Percentiles rank a stretch among this genome's conserved stretches.
Conservation (phyloP, 2,888 invertebrate species). For the Drosophila cognata region DNA sequence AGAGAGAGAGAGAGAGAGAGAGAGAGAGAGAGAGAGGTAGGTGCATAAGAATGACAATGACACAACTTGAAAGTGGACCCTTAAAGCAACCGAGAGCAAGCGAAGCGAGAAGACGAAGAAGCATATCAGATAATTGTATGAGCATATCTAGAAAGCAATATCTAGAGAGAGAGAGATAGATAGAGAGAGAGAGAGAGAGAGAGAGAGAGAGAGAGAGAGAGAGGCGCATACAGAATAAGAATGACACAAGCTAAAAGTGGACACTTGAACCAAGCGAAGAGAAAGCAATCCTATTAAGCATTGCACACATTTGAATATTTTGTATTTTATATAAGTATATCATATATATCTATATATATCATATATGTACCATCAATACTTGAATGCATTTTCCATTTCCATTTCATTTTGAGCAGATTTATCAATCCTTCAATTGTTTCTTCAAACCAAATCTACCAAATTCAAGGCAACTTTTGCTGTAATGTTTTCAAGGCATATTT, state of each 20-base stretch:
- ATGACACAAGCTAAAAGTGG: not conserved
- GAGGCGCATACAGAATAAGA: not conserved
- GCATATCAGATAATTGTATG: not conserved
- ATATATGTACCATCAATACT: not conserved
- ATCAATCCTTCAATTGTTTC: not conserved
- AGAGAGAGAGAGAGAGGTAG: not conserved
- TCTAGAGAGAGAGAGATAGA: not conserved
- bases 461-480: not conserved
- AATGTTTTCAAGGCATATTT: not conserved
- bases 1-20: not conserved
- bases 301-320: not conserved
- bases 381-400: not conserved
- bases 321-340: not conserved
- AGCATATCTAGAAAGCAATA: not conserved
- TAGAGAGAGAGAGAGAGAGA: not conserved
- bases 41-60: slow-evolving; percentile 6
- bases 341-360: too few species aligned
- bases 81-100: not conserved
- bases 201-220: not conserved
- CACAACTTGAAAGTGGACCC: slow-evolving; percentile 7
- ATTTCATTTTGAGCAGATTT: not conserved
- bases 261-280: not conserved
- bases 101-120: not conserved
- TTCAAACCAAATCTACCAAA: not conserved
- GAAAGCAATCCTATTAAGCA: not conserved